Base-by-base conservation (phyloP, 2,888 invertebrate species). In the Tryphoninae sp. region DNA sequence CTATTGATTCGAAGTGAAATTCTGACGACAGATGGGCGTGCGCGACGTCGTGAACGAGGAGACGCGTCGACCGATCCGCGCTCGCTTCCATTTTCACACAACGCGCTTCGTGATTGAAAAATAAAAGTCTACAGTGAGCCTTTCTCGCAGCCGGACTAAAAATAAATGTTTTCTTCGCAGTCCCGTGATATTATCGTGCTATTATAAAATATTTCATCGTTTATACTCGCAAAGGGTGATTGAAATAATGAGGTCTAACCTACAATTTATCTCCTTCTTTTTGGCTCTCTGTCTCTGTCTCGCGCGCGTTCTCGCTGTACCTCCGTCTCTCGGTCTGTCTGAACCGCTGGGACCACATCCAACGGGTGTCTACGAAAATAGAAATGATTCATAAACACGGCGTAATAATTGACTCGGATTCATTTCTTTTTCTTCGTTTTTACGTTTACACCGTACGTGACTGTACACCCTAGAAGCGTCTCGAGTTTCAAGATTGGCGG, bases 321-420 rank as follows among this genome's bases (percentile, higher is more conserved):
- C 83, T 74, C 67, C 22, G 26, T 75, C 59, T 22, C 69, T 51
- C 33, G 65, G 53, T 69, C 62, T 22, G 53, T 23, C 61, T 8
- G 58, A 53, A 19, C 67, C 58, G 81, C 83, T 78, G 82, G 81
- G 84, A 76, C 84, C 83, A 62, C 26, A 86, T 84, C 84, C 86
- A 87, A 87, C 87, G 90, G 88, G 88, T 88, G 86, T 86, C 87
- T 88, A 89, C 88, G 86, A 86, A 90, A 90, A 90, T 90, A 90
- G 89, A 88, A 86, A 86, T 90, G 90, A 90, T 89, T 90, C 90
- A 90, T 86, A 86, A 76, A 87, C 85, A 85, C 81, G 83, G 81
- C 80, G 78, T 77, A 80, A 84, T 81, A 84, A 84, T 84, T 78
- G 84, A 84, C 83, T 81, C 45, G 73, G 69, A 62, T 71, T 61